Conservation (phyloP, 2,888 invertebrate genomes). For the Bombyx huttoni region DNA sequence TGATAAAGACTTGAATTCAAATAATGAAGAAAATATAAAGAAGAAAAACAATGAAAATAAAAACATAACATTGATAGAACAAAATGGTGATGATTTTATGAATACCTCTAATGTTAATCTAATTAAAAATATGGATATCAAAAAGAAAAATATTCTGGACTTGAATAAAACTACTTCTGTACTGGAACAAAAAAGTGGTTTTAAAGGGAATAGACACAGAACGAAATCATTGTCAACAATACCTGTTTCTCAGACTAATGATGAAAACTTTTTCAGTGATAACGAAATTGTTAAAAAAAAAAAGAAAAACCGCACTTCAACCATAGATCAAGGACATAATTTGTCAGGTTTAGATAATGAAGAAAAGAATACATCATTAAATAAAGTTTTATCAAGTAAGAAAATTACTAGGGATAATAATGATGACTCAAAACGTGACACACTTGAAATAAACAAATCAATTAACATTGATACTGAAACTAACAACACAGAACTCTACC, state of each 20-base stretch:
- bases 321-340: background rate
- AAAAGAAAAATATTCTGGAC: constrained; percentile 14
- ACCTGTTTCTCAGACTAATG: constrained; percentile 12
- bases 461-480: too few species aligned
- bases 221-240: constrained; percentile 44
- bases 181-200: constrained; percentile 15
- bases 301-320: constrained; percentile 10
- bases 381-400: background rate
- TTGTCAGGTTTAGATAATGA: background rate
- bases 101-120: constrained; percentile 11
- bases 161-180: constrained; percentile 38
- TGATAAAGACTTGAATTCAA: background rate
- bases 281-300: constrained; percentile 30
- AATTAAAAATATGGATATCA: constrained; percentile 22
- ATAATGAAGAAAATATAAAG: background rate
- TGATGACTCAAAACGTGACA: background rate
- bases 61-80: background rate
- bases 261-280: constrained; percentile 34
- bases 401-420: too few species aligned
- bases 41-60: background rate
- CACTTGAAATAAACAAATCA: background rate
- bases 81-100: background rate
- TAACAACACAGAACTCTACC: background rate
- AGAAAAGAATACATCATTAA: background rate
- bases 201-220: constrained; percentile 32